Evolutionary conservation across 2,888 invertebrate genomes (phyloP).

Genomic region (Trichacis sp.): DNA sequence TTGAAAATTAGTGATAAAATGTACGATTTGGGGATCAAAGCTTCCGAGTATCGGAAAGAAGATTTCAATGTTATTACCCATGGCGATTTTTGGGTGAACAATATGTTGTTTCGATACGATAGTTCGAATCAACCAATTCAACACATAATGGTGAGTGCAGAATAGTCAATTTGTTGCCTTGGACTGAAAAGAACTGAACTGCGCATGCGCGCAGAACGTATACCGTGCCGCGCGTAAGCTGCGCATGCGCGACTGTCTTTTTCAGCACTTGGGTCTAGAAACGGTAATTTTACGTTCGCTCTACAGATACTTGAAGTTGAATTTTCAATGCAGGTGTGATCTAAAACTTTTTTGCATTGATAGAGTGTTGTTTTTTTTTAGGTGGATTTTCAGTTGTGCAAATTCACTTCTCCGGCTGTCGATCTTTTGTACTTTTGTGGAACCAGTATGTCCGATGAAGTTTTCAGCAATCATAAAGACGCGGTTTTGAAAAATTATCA

Average conservation of each 20-base stretch:
- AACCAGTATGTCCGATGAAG: slow-evolving; percentile 59
- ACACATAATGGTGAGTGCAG: too few relatives aligned
- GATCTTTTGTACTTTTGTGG: slow-evolving; percentile 70
- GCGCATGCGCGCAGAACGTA: too few relatives aligned
- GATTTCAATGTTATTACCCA: too few relatives aligned
- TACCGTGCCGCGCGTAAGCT: too few relatives aligned
- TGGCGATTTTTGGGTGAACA: slow-evolving; percentile 65
- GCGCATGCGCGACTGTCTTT: too few relatives aligned
- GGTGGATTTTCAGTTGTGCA: slow-evolving; percentile 70
- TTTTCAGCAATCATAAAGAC: slow-evolving; percentile 49
- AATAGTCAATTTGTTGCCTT: slow-evolving; percentile 64
- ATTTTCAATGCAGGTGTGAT: too few relatives aligned
- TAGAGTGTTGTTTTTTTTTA: slow-evolving; percentile 51
- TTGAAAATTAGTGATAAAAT: slow-evolving; percentile 26
- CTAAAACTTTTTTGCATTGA: too few relatives aligned
- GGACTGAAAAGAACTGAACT: too few relatives aligned
- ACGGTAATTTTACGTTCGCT: too few relatives aligned
- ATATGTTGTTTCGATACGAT: slow-evolving; percentile 63
- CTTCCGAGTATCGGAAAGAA: slow-evolving; percentile 11
- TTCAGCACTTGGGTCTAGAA: too few relatives aligned
- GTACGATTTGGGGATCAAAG: slow-evolving; percentile 28
- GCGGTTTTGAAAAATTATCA: too few relatives aligned
- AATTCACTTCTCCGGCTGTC: slow-evolving; percentile 67
- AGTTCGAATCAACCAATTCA: slow-evolving; percentile 46
- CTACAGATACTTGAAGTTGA: too few relatives aligned